A percentile compares a stretch with the other conserved stretches of the same genome.
Conservation (phyloP, 2,797 vertebrate genomes). For the Myotis findleyi region DNA sequence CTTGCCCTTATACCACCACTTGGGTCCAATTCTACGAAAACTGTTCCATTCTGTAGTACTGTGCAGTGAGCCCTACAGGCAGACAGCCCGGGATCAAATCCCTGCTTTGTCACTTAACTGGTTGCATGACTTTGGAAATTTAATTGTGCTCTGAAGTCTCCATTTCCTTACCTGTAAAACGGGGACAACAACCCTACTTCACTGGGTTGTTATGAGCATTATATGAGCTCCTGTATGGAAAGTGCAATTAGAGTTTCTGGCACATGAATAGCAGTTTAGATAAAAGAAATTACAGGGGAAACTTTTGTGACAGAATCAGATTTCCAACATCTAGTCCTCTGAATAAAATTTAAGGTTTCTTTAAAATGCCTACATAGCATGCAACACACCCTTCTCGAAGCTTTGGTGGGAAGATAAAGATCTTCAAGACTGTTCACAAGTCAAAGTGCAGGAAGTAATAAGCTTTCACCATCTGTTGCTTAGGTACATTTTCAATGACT, state of each 20-base stretch:
- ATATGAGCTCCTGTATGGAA: neutral
- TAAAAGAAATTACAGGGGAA: neutral
- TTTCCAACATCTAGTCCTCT: neutral
- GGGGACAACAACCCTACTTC: neutral
- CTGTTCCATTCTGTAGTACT: neutral
- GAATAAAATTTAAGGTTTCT: neutral
- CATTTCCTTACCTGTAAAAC: neutral
- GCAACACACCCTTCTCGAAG: neutral
- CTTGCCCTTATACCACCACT: no score
- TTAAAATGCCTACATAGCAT: conserved; percentile 19
- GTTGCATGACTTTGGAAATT: neutral
- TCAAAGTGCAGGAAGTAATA: conserved; percentile 45
- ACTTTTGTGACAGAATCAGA: neutral
- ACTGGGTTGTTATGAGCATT: neutral
- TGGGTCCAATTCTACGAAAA: neutral
- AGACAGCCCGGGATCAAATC: neutral
- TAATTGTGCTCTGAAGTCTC: neutral
- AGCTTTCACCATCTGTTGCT: conserved; percentile 20
- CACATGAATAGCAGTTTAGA: neutral
- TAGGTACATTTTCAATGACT: neutral
- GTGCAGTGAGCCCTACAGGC: neutral
- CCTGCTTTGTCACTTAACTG: neutral
- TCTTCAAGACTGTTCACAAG: conserved; percentile 36
- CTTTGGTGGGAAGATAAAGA: conserved; percentile 51
- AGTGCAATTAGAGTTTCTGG: neutral